These are phyloP conservation scores for Phenganax stokvisi DNA, from an alignment of 92 coral and sea anemone species.

Conservation along the genomic window DNA sequence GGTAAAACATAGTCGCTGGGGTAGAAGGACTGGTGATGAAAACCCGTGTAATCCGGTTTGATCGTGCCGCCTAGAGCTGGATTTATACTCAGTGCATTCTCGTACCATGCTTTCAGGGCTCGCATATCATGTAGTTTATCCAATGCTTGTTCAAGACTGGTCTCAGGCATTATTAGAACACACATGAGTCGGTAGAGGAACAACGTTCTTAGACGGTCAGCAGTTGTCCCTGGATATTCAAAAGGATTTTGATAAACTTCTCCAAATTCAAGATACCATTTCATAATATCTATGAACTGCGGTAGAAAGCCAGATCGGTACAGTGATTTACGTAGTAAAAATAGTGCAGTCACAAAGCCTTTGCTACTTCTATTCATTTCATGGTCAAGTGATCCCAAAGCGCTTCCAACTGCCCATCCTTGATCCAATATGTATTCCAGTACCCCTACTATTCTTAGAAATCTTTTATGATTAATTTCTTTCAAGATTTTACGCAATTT, in stretches of 20 bases:
- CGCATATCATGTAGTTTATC: conserved; percentile 58
- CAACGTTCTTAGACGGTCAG: conserved; percentile 65
- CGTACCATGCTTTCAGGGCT: conserved; percentile 52
- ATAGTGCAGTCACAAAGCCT: conserved; percentile 37
- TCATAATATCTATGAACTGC: conserved; percentile 23
- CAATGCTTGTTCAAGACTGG: conserved; percentile 25
- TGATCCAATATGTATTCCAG: conserved; percentile 47
- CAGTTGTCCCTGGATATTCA: conserved; percentile 57
- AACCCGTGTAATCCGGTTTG: conserved; percentile 70
- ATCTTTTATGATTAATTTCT: conserved; percentile 42
- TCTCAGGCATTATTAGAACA: conserved; percentile 54
- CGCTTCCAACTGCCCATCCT: conserved; percentile 46
- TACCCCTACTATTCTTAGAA: conserved; percentile 40
- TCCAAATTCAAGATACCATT: conserved; percentile 41
- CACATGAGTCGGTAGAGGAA: conserved; percentile 57
- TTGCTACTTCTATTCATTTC: conserved; percentile 45
- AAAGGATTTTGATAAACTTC: conserved; percentile 35
- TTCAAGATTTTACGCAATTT: conserved; percentile 18
- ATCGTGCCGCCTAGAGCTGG: conserved; percentile 63
- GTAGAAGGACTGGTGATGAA: conserved; percentile 43
- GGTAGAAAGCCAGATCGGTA: conserved; percentile 10
- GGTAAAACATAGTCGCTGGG: conserved; percentile 33
- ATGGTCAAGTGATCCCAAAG: conserved; percentile 40
- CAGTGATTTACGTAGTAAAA: conserved; percentile 23
- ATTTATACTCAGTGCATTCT: conserved; percentile 55